Percentiles rank a stretch among this genome's conserved stretches.
Conservation (phyloP, 2,888 invertebrate genomes). For the Hyposoter didymator region DNA sequence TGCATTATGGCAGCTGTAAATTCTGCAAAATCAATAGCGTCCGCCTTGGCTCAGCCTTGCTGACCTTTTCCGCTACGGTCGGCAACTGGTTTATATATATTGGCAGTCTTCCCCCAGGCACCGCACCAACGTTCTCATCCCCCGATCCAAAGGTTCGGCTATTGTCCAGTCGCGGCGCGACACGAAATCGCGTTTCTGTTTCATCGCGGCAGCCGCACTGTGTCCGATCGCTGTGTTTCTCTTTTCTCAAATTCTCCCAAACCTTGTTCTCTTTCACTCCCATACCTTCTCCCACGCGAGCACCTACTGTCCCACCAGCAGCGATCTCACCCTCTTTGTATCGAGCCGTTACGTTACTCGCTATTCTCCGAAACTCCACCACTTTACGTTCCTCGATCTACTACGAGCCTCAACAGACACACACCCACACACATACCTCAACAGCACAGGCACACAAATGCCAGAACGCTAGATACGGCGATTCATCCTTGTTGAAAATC, state of each 20-base stretch:
- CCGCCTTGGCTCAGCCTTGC: conserved; percentile 46
- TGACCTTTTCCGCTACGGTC: conserved; percentile 51
- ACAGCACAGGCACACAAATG: background rate
- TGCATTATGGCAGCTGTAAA: conserved; percentile 73
- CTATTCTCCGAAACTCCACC: conserved; percentile 41
- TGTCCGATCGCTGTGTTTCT: conserved; percentile 16
- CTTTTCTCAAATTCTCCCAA: conserved; percentile 32
- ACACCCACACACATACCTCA: background rate
- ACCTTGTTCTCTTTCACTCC: no score
- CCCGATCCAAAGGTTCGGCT: conserved; percentile 39
- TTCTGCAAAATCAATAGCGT: conserved; percentile 74
- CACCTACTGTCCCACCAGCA: background rate
- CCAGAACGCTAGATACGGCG: background rate
- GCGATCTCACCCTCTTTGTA: conserved; percentile 18
- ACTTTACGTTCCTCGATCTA: conserved; percentile 30
- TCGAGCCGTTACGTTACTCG: conserved; percentile 20
- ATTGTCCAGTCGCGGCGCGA: conserved; percentile 64
- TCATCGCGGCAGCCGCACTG: conserved; percentile 20
- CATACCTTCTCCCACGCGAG: no score
- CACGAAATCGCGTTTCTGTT: conserved; percentile 62
- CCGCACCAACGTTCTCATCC: background rate
- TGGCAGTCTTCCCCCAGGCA: background rate
- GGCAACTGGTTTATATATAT: conserved; percentile 42
- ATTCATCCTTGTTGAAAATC: conserved; percentile 39
- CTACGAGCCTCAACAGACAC: conserved; percentile 6